These are phyloP conservation scores for Polypterus senegalus DNA, from an alignment of 2,113 vertebrate species.

Conservation along the genomic window DNA sequence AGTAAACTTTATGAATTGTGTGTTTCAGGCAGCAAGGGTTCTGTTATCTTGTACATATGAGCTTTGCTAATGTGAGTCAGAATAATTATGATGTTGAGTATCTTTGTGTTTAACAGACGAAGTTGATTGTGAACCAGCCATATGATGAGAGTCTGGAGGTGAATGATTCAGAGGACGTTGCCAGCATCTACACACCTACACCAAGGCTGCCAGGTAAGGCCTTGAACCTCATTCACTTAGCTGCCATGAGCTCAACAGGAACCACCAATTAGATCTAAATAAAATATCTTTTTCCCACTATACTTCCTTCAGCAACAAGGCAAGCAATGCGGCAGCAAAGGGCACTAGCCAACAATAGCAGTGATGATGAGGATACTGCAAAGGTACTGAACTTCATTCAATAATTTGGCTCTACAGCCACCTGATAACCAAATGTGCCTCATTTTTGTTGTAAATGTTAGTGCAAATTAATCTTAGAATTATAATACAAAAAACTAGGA, in stretches of 20 bases:
- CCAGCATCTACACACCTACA: conserved; percentile 48
- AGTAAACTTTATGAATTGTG: too few relatives aligned
- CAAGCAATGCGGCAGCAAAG: conserved; percentile 26
- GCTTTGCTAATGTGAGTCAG: too few relatives aligned
- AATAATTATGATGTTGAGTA: too few relatives aligned
- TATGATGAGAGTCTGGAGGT: conserved; percentile 83
- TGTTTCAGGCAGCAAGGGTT: too few relatives aligned
- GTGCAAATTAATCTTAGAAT: not conserved
- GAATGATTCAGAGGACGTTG: conserved; percentile 57
- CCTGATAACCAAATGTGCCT: not conserved
- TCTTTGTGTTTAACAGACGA: conserved; percentile 26
- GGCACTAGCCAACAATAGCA: conserved; percentile 39
- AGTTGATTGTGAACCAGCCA: conserved; percentile 61
- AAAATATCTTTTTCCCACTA: not conserved
- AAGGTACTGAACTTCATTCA: conserved; percentile 32
- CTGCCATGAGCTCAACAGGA: too few relatives aligned
- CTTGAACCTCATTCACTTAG: not conserved
- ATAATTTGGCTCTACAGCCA: not conserved
- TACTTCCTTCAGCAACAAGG: conserved; percentile 23
- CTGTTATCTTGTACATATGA: too few relatives aligned
- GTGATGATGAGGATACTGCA: conserved; percentile 52
- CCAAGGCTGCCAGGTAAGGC: conserved; percentile 37
- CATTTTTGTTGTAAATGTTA: not conserved
- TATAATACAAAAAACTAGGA: not conserved
- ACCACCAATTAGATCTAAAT: too few relatives aligned